A percentile compares a stretch with the other conserved stretches of the same genome.
Conservation (phyloP, 2,797 vertebrate species). For the Luscinia megarhynchos region DNA sequence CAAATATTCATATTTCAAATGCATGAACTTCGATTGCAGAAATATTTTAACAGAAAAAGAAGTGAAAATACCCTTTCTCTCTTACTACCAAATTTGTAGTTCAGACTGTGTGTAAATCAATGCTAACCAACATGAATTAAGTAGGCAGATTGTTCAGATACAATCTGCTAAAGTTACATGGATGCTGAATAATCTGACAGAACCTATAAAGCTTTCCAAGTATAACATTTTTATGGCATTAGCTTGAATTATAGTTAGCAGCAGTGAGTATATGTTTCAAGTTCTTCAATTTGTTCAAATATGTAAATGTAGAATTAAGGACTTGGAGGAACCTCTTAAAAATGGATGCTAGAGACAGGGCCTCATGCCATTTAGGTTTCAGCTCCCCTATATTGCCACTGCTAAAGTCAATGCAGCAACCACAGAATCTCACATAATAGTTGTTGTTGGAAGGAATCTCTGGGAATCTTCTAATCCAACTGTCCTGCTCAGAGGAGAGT, state of each 20-base stretch:
- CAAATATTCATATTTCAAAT: background rate
- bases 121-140: background rate
- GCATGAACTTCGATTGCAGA: background rate
- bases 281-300: background rate
- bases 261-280: background rate
- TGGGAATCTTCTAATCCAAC: background rate
- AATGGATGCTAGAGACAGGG: background rate
- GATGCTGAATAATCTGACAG: background rate
- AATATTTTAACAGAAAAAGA: background rate
- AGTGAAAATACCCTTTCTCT: background rate
- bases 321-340: background rate
- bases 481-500: background rate
- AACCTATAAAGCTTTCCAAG: background rate
- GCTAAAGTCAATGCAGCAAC: background rate
- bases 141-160: background rate
- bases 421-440: fast-evolving
- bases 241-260: background rate
- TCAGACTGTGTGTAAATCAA: background rate
- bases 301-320: background rate
- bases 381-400: background rate
- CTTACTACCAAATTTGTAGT: background rate
- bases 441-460: background rate
- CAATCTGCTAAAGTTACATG: background rate
- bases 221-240: background rate
- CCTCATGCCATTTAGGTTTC: background rate